Evolutionary conservation across 2,113 vertebrate genomes (phyloP), one percentile per base, ranked within the genome.

Genomic region (Corydoras sp.): DNA sequence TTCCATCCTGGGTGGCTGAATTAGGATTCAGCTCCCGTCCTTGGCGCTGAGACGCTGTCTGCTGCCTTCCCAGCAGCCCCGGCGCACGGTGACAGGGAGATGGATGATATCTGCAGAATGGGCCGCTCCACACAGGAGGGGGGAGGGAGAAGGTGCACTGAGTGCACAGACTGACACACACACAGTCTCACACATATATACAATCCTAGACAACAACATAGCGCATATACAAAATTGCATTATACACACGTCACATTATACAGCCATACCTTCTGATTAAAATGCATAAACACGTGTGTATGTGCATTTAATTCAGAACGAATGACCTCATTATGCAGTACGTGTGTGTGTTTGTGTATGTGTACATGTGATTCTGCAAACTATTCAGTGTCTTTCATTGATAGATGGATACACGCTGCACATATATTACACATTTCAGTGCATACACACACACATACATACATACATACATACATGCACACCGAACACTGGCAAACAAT

Each of bases 71-170:
- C 91, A 95, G 90, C 91, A 93, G 93, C 86, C 87, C 87, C 83
- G 84, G 88, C 88, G 91, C 87, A 68, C 76, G 84, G 89, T 95
- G 94, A 95, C 93, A 95, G 89, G 81, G 92, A 96, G 95, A 98
- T 95, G 92, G 94, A 97, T 96, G 91, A 88, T 91, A 93, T 91
- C 91, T 89, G 91, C 91, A 94, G 90, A 86, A 87, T 89, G 84
- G 86, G 83, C 78, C 82, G 81, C 86, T 85, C 83, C 64, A 72
- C 65, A 53, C 72, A 35, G 62, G 67, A 74, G 71, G 64, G 53
- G 55, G 49, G 35, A 8, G 64, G 32, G 60, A 48, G 68, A 69
- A 58, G 68, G 68, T 60, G 68, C 58, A 58, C 2, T 59, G 64
- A 60, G 72, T 66, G 63, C 68, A 69, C 68, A n/a, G 62, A 49